A percentile compares a stretch with the other conserved stretches of the same genome.
Conservation (phyloP, 1,140 invertebrate species). For the Aphaenogaster rudis region DNA sequence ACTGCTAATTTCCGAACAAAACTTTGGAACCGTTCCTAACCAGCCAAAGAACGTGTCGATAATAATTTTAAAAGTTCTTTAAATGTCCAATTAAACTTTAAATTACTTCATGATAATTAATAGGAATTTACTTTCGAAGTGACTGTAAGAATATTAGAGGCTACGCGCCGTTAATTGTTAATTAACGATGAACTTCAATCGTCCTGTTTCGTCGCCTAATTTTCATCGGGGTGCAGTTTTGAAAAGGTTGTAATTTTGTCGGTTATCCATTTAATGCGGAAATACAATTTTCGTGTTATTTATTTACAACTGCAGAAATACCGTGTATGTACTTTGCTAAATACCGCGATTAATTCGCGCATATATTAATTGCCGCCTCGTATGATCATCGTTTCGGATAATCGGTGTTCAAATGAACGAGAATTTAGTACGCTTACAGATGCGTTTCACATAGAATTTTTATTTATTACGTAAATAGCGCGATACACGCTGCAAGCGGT, state of each 20-base stretch:
- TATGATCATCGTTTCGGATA: slow-evolving; percentile 61
- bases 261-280: not conserved
- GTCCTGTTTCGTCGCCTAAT: slow-evolving; percentile 44
- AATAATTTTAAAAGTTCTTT: slow-evolving; percentile 68
- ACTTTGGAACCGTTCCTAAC: slow-evolving; percentile 52
- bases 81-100: slow-evolving; percentile 69
- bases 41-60: slow-evolving; percentile 38
- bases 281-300: slow-evolving; percentile 60
- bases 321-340: slow-evolving; percentile 47
- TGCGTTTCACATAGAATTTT: slow-evolving; percentile 32
- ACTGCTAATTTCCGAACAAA: slow-evolving; percentile 53
- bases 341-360: slow-evolving; percentile 63
- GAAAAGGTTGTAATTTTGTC: slow-evolving; percentile 7
- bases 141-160: slow-evolving; percentile 57
- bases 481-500: slow-evolving; percentile 6
- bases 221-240: slow-evolving; percentile 2
- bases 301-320: slow-evolving; percentile 48
- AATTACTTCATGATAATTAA: slow-evolving; percentile 66
- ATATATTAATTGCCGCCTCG: slow-evolving; percentile 63
- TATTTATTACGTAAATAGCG: slow-evolving; percentile 59
- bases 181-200: slow-evolving; percentile 46
- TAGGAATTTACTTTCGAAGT: slow-evolving; percentile 58
- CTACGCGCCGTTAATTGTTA: slow-evolving; percentile 49
- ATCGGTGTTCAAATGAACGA: slow-evolving; percentile 62
- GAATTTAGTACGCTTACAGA: slow-evolving; percentile 56